Evolutionary conservation across 2,797 vertebrate genomes (phyloP).

Genomic region (Vespertilio murinus): DNA sequence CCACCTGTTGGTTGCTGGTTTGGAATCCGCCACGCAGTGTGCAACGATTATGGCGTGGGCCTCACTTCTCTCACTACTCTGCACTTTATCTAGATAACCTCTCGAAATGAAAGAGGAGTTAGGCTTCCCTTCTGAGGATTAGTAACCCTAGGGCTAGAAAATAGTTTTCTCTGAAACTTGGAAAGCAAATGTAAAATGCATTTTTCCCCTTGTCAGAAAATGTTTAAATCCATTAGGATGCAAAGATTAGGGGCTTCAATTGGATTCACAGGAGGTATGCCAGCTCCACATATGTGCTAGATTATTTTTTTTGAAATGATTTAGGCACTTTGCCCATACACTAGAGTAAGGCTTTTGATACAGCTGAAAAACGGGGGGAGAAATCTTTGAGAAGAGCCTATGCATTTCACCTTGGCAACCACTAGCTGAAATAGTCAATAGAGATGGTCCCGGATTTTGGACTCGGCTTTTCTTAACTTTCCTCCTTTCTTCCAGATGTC

Average conservation of each 20-base stretch:
- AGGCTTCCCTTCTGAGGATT: conserved; percentile 54
- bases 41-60: not conserved
- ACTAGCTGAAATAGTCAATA: not conserved
- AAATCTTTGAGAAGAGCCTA: not conserved
- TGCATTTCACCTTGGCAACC: conserved; percentile 32
- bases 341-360: conserved; percentile 33
- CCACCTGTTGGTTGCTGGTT: not conserved
- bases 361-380: not conserved
- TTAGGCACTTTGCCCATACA: conserved; percentile 33
- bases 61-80: not conserved
- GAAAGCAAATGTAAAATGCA: conserved; percentile 58
- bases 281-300: conserved; percentile 51
- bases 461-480: not conserved
- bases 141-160: conserved; percentile 47
- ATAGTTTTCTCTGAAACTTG: conserved; percentile 62
- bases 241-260: conserved; percentile 60
- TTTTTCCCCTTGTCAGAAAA: conserved; percentile 47
- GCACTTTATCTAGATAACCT: conserved; percentile 49
- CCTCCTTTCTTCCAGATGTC: not conserved
- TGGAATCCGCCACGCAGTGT: not conserved
- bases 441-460: not conserved
- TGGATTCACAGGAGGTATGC: conserved; percentile 42
- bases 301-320: conserved; percentile 48
- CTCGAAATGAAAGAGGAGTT: conserved; percentile 34
- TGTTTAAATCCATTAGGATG: conserved; percentile 63